Evolutionary conservation across 30 jellyfish, hydroid and myxozoan genomes (phyloP).

Genomic region (Rhopilema esculentum): DNA sequence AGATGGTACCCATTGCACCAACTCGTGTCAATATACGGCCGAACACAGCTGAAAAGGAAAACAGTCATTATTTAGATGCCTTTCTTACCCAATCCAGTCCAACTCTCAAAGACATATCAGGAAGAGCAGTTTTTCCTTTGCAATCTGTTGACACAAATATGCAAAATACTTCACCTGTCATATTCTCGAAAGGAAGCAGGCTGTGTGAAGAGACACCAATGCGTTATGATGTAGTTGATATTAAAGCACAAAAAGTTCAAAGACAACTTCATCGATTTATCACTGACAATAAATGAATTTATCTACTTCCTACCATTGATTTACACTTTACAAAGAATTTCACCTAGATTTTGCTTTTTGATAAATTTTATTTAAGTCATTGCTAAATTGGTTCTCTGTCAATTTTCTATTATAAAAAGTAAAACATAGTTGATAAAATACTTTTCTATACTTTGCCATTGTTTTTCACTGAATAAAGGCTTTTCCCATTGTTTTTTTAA

Average conservation of each 20-base stretch:
- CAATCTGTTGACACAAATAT: background rate
- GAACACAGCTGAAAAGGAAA: conserved; percentile 8
- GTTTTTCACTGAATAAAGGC: too few relatives aligned
- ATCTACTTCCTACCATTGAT: background rate
- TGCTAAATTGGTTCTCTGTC: background rate
- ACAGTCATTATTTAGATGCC: background rate
- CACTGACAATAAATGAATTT: background rate
- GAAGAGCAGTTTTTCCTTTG: conserved; percentile 28
- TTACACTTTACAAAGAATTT: background rate
- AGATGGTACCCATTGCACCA: conserved; percentile 50
- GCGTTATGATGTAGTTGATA: background rate
- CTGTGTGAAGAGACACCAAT: conserved; percentile 41
- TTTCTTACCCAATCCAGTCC: background rate
- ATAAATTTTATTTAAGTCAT: too few relatives aligned
- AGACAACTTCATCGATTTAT: background rate
- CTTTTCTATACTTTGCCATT: background rate
- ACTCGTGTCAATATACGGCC: conserved; percentile 13
- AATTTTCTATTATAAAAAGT: background rate
- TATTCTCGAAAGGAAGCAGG: conserved; percentile 16
- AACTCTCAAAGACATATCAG: background rate
- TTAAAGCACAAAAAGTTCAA: background rate
- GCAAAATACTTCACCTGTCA: conserved; percentile 17
- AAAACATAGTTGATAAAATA: too few relatives aligned
- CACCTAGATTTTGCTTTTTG: background rate
- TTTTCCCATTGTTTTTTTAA: too few relatives aligned